Base-by-base conservation (phyloP, 2,888 invertebrate genomes). In the Troides helena region DNA sequence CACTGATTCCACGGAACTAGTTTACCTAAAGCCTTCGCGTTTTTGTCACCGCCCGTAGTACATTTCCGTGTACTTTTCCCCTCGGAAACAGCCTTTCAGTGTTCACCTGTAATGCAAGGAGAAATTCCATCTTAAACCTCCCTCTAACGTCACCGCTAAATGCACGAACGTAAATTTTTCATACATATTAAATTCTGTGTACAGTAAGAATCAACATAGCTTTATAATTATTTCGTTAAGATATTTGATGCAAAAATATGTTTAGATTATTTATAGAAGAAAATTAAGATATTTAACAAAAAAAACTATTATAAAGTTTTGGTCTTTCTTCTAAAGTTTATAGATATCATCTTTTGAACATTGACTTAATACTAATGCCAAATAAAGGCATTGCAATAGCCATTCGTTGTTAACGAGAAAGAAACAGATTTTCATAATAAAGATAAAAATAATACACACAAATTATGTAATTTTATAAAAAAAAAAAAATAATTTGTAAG, bases 21-120 rank as follows among this genome's bases (percentile, higher is more conserved):
- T 85, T 86, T 86, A 79, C 77, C 78, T 75, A 77, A 72, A 77
- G 82, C 78, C 79, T 72, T 77, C 76, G 78, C 80, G 80, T 87
- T 86, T 87, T 86, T 86, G 81, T 84, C 82, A 82, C 79, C 77
- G 72, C 74, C 78, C 76, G 78, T 86, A 87, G 88, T 87, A 87
- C 86, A 84, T 87, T 89, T 88, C 86, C 87, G 82, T 88, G 87
- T 87, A 83, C 78, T 79, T 78, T 84, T 84, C 81, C 79, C 83
- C 78, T 77, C 80, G 86, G 85, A 85, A 86, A 86, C 84, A 83
- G 85, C 83, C 84, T 88, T 86, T 87, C 81, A 84, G 81, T 84
- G 81, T 85, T 85, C 83, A 84, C 85, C 81, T 84, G 80, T 75
- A 62, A 70, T 66, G 69, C 59, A 62, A 79, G 80, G 80, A 79